Base-by-base conservation (phyloP, 35 echinoderm and acorn worm genomes). In the Heliocidaris tuberculata region DNA sequence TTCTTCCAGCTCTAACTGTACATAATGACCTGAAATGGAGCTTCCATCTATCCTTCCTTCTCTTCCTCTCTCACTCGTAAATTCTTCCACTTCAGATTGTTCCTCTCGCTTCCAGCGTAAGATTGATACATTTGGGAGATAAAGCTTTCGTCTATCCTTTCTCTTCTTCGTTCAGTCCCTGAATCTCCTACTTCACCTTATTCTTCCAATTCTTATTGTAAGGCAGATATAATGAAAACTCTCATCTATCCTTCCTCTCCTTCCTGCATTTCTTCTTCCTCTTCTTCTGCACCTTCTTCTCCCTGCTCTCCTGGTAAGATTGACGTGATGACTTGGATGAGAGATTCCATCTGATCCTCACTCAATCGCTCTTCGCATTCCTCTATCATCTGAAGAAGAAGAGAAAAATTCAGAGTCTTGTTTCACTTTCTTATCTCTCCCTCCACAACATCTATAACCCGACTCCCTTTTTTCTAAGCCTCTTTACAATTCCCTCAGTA, bases 301-400 rank as follows among this genome's bases (percentile, higher is more conserved):
- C 88, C 93, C 60, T 96, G 95, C 30, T 54, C 94, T 93, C 97
- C 97, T 92, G 97, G 97, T n/a, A 99, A 70, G 5, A 92, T 92
- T 16, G 88, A 96, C 24, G 90, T 85, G 89, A 99, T 97, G 31
- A 99, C 90, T 50, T 99, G 94, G 13, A 99, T 32, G n/a, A 99
- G 94, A 31, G 95, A 85, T 31, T 99, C 98, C 93, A 99, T 99
- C 94, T 99, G 96, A 85, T 97, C 98, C 88, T 99, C 98, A 0
- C 95, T 94, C 94, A 99, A 94, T 88, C 98, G 94, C 86, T 99
- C 98, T 48, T 99, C 98, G 85, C 98, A 97, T 50, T 99, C 98
- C 94, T 99, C 98, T 47, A 99, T 97, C 96, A 99, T 99, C 98
- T 99, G 61, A 24, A 92, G 70, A 85, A 94, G 31, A 7, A 94